Conservation (phyloP, 2,797 vertebrate species). For the Macrochelys suwanniensis region DNA sequence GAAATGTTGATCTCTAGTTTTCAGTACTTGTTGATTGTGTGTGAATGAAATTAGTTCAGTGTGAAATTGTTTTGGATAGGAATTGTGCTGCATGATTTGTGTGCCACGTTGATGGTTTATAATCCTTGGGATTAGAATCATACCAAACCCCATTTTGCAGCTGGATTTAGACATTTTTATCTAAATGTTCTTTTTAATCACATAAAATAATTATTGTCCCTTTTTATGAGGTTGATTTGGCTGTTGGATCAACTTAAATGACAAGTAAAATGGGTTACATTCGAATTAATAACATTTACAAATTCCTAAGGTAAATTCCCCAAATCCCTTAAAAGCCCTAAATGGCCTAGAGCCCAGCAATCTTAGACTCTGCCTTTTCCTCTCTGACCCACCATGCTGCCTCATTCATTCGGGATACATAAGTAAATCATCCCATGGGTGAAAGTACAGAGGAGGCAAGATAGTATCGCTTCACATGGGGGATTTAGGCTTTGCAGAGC, state of each 20-base stretch:
- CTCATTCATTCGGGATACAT: not conserved
- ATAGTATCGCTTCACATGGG: not conserved
- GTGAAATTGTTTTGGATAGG: constrained; percentile 32
- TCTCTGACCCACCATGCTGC: not conserved
- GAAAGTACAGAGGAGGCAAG: not conserved
- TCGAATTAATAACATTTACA: constrained; percentile 66
- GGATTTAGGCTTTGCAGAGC: not conserved
- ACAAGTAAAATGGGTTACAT: constrained; percentile 59
- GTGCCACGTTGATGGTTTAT: not conserved
- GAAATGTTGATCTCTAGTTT: constrained; percentile 3
- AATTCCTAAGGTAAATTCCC: constrained; percentile 44
- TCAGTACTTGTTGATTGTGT: constrained; percentile 27
- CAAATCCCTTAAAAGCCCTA: constrained; percentile 17
- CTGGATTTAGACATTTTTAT: constrained; percentile 56
- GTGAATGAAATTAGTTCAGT: constrained; percentile 24
- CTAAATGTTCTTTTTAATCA: constrained; percentile 8
- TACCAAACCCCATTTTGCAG: not conserved
- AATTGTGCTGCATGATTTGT: not conserved
- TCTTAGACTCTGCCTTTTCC: not conserved
- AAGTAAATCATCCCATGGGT: not conserved
- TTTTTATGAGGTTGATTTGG: constrained; percentile 58
- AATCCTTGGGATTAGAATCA: constrained; percentile 33
- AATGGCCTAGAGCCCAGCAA: not conserved
- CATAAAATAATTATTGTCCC: constrained; percentile 57
- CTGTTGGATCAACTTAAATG: constrained; percentile 39